These are phyloP conservation scores for Schizopygopsis malacanthus DNA, from an alignment of 2,797 vertebrate species.

Conservation along the genomic window DNA sequence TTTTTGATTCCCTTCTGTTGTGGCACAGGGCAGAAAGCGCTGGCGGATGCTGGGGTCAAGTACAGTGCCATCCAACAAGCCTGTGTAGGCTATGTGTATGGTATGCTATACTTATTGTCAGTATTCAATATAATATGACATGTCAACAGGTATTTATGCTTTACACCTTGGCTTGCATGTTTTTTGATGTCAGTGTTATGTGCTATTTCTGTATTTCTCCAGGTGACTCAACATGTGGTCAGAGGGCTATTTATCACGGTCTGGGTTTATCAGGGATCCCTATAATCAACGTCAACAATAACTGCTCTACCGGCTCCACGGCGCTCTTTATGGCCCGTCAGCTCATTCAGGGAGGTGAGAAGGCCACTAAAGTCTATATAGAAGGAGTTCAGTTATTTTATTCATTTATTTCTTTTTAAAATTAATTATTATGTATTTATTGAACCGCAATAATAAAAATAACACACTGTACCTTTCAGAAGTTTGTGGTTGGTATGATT, in stretches of 20 bases:
- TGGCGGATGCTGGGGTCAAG: conserved; percentile 88
- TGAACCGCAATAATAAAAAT: background rate
- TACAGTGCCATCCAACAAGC: conserved; percentile 92
- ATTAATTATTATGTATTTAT: background rate
- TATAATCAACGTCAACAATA: conserved; percentile 96
- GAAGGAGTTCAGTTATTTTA: background rate
- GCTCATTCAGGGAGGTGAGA: conserved; percentile 87
- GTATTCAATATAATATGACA: background rate
- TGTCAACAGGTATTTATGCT: background rate
- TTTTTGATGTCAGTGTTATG: background rate
- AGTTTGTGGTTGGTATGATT: background rate
- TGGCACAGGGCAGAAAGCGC: conserved; percentile 84
- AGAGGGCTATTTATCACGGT: conserved; percentile 93
- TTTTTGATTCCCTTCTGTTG: conserved; percentile 20
- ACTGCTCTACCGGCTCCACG: conserved; percentile 96
- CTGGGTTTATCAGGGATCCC: conserved; percentile 95
- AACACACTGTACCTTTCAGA: too few species aligned
- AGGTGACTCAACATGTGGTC: conserved; percentile 95
- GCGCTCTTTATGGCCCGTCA: conserved; percentile 94
- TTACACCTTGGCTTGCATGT: background rate
- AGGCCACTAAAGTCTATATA: background rate
- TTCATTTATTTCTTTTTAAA: background rate
- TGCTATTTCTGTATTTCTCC: conserved; percentile 6
- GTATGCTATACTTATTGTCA: conserved; percentile 71
- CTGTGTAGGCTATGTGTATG: conserved; percentile 93